phyloP scores from a whole-genome alignment of 2,888 invertebrate species.

The Phaonia tiefii region DNA sequence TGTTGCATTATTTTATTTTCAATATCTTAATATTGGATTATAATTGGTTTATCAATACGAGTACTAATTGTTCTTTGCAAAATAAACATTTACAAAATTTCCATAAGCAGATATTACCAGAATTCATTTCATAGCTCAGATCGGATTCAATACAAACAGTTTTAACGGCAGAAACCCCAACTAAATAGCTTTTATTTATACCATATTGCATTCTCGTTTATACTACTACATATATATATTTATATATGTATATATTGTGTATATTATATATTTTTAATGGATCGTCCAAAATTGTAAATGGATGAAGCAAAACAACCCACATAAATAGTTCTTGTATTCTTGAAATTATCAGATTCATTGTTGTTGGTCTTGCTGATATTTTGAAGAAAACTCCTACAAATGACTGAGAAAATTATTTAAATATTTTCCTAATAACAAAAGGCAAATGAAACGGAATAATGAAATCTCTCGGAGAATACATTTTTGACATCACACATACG shows the following conservation, averaged over 20 bases:
- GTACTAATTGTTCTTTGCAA: too few relatives aligned
- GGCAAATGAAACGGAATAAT: constrained; percentile 8
- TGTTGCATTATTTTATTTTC: too few relatives aligned
- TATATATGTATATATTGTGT: too few relatives aligned
- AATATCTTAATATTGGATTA: too few relatives aligned
- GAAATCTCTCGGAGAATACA: constrained; percentile 50
- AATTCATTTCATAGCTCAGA: too few relatives aligned
- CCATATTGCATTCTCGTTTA: constrained; percentile 48
- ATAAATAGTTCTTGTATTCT: constrained; percentile 6
- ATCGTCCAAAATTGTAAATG: constrained; percentile 13
- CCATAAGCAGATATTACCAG: too few relatives aligned
- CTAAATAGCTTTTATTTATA: constrained; percentile 45
- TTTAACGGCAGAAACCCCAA: constrained; percentile 3
- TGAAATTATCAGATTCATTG: neutral
- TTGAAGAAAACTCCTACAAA: constrained; percentile 24
- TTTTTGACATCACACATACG: constrained; percentile 20
- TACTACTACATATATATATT: neutral
- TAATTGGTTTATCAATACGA: too few relatives aligned
- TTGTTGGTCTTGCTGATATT: neutral
- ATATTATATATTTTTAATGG: constrained; percentile 14
- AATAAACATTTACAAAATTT: too few relatives aligned
- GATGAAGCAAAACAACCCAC: constrained; percentile 46
- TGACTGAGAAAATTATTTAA: constrained; percentile 25
- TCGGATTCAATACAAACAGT: constrained; percentile 59
- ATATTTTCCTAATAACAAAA: constrained; percentile 44